phyloP scores from a whole-genome alignment of 1,140 invertebrate genomes.

The Leptonema lineaticorne region DNA sequence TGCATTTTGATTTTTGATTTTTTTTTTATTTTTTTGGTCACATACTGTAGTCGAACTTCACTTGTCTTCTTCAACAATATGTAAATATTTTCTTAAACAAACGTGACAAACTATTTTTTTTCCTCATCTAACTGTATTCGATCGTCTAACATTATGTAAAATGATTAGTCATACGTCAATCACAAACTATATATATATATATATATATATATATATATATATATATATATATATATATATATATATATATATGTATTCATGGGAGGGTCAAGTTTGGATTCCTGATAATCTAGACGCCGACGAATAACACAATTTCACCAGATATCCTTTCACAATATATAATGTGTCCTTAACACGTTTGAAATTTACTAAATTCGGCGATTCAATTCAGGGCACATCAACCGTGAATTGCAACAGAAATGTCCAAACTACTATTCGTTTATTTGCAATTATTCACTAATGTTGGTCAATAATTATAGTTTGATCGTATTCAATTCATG shows the following conservation, averaged over 20 bases:
- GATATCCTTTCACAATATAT: not conserved
- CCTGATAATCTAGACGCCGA: not conserved
- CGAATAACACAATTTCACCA: not conserved
- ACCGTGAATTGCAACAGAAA: not conserved
- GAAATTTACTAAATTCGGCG: too few relatives aligned
- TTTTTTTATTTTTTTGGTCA: too few relatives aligned
- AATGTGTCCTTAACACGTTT: too few relatives aligned
- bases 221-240: too few relatives aligned
- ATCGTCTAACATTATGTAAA: not conserved
- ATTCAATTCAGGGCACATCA: conserved; percentile 26
- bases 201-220: too few relatives aligned
- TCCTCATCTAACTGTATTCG: not conserved
- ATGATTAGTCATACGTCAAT: conserved; percentile 7
- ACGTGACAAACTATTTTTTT: not conserved
- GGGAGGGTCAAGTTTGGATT: not conserved
- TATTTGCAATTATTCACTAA: not conserved
- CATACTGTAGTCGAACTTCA: too few relatives aligned
- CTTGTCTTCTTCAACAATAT: too few relatives aligned
- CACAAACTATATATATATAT: too few relatives aligned
- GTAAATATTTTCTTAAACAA: too few relatives aligned
- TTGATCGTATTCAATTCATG: conserved; percentile 2
- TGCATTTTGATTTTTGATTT: too few relatives aligned
- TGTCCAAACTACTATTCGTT: not conserved
- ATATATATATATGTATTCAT: too few relatives aligned
- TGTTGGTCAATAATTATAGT: not conserved